Evolutionary conservation across 2,113 vertebrate species (phyloP).

Genomic region (Cyprinus carpio): DNA sequence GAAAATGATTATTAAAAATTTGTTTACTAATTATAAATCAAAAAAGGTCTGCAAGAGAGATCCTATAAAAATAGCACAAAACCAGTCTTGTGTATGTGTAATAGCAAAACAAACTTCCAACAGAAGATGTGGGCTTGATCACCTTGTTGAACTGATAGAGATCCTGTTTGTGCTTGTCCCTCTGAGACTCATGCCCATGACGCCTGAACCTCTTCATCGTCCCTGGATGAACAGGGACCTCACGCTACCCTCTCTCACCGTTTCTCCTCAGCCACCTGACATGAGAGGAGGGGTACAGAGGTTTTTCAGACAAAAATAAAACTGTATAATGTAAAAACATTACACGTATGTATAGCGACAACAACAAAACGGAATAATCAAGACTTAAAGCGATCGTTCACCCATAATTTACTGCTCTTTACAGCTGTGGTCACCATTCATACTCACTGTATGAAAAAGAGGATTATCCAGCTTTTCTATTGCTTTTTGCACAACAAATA

Average conservation of each 20-base stretch:
- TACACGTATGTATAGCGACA: background rate
- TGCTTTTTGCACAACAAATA: background rate
- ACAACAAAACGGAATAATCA: background rate
- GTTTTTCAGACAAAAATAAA: background rate
- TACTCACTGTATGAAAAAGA: background rate
- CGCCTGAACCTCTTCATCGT: slow-evolving; percentile 95
- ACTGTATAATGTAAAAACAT: background rate
- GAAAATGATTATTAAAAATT: background rate
- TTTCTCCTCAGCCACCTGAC: slow-evolving; percentile 55
- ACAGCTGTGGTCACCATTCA: background rate
- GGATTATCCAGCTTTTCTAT: background rate
- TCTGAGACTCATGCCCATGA: slow-evolving; percentile 86
- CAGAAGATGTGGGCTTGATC: slow-evolving; percentile 1
- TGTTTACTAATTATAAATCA: background rate
- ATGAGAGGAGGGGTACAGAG: background rate
- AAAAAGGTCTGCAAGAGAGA: background rate
- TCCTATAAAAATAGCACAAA: background rate
- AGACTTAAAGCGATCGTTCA: background rate
- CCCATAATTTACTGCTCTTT: background rate
- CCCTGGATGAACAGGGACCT: slow-evolving; percentile 60
- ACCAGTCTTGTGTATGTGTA: background rate
- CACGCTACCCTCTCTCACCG: slow-evolving; percentile 60
- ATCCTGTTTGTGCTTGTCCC: slow-evolving; percentile 91
- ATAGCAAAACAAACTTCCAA: background rate
- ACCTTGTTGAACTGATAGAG: slow-evolving; percentile 97